Conservation (phyloP, 2,888 invertebrate genomes). For the Sminthurinus aureus region DNA sequence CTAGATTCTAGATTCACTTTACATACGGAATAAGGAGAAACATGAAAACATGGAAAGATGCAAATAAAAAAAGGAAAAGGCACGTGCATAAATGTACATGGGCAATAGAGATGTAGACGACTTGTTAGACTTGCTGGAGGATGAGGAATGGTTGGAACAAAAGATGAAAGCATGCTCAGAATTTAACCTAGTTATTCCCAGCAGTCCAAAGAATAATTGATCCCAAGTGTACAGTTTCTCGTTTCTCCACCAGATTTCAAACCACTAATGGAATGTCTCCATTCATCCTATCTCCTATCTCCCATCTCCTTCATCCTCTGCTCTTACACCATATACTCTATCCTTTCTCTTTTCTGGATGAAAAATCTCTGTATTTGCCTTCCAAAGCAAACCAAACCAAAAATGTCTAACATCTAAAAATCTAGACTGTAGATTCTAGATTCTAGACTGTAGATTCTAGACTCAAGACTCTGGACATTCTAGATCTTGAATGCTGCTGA, state of each 20-base stretch:
- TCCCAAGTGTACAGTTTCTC: slow-evolving; percentile 33
- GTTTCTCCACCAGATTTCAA: slow-evolving; percentile 39
- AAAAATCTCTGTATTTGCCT: neutral
- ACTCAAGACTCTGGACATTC: too few relatives aligned
- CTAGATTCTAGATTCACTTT: too few relatives aligned
- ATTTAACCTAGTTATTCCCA: slow-evolving; percentile 40
- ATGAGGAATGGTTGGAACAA: slow-evolving; percentile 18
- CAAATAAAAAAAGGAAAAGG: neutral
- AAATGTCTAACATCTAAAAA: too few relatives aligned
- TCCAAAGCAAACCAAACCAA: neutral
- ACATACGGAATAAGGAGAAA: too few relatives aligned
- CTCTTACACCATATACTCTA: too few relatives aligned
- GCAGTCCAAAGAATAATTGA: slow-evolving; percentile 38
- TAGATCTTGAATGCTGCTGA: too few relatives aligned
- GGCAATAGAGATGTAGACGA: neutral
- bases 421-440: too few relatives aligned
- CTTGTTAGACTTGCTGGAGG: neutral
- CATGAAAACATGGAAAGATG: too few relatives aligned
- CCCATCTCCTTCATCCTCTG: neutral
- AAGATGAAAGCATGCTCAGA: slow-evolving; percentile 42
- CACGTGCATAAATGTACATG: neutral
- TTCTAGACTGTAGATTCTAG: too few relatives aligned
- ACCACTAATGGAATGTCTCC: slow-evolving; percentile 36
- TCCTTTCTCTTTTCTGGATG: too few relatives aligned
- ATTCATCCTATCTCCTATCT: slow-evolving; percentile 18